Evolutionary conservation across 1,140 invertebrate species (phyloP), one percentile per base, ranked within the genome.

Genomic region (Pteromalus puparum): DNA sequence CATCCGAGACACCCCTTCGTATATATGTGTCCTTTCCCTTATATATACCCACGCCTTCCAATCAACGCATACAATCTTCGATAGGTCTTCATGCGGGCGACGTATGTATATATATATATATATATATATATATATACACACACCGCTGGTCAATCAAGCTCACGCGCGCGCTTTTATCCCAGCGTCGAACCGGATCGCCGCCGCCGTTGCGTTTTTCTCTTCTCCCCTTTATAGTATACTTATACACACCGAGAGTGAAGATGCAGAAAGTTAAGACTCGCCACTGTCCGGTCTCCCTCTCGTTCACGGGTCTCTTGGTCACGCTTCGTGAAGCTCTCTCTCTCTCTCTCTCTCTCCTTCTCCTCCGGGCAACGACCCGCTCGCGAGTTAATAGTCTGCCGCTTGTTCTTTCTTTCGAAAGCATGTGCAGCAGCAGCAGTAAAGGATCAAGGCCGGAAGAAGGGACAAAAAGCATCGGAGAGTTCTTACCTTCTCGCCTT

Each of bases 311-410:
- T 75, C 86, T 81, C 77, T 87, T 82, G 87, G 90, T 91, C 88
- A 89, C 87, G 90, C 87, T 91, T 72, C 86, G 84, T 81, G 85
- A 30, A 85, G 82, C 87, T 78, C 83, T 84, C 85, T 87, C 86
- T 67, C 28, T 61, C 28, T 34, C 24, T 53, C n/a, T 34, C 30
- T 34, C 30, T n/a, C 28, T 80, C 65, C 26, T 34, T 70, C 38
- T n/a, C 70, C 12, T 53, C 2, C 26, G 13, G 38, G 26, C 38
- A 61, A 61, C 53, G 53, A 61, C 53, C 53, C 53, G 53, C 30
- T 34, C 30, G 30, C 53, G 53, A 70, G 68, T 70, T 70, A 70
- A 70, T 70, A 70, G 68, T 70, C 68, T 26, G 68, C 53, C 53
- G 53, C 53, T 61, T 18, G 15, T n/a, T 61, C 53, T 61, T 61